phyloP scores from a whole-genome alignment of 2,113 vertebrate genomes.

The Polypterus bichir region DNA sequence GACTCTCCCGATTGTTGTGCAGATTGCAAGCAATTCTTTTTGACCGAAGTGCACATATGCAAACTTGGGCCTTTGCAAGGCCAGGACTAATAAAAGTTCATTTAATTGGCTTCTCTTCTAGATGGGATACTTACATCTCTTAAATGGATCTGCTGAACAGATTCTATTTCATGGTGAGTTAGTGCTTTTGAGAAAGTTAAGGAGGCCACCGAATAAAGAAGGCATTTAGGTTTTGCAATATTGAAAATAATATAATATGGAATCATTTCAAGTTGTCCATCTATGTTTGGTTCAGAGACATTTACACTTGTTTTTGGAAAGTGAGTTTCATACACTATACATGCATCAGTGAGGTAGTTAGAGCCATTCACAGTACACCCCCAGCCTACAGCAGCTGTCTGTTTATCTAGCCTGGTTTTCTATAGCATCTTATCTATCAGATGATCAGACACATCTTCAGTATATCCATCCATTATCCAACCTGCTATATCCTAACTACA shows the following conservation, averaged over 20 bases:
- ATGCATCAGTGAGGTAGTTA: not conserved
- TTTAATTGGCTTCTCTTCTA: conserved; percentile 1
- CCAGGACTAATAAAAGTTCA: not conserved
- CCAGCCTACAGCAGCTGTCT: too few relatives aligned
- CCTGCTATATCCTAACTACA: too few relatives aligned
- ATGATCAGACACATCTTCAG: too few relatives aligned
- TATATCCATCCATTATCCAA: too few relatives aligned
- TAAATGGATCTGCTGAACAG: not conserved
- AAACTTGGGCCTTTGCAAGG: not conserved
- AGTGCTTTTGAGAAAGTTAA: not conserved
- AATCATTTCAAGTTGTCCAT: not conserved
- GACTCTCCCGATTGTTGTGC: not conserved
- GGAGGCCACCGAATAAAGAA: not conserved
- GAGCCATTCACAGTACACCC: not conserved
- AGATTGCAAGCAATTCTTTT: not conserved
- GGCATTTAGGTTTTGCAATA: not conserved
- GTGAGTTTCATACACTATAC: not conserved
- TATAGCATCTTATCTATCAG: too few relatives aligned
- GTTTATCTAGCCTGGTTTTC: too few relatives aligned
- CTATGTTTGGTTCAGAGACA: not conserved
- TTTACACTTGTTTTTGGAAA: too few relatives aligned
- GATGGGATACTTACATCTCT: not conserved
- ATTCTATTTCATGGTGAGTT: not conserved
- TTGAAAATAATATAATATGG: not conserved
- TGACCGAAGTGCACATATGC: conserved; percentile 21